These are phyloP conservation scores for Antigone vipio DNA, from an alignment of 2,113 vertebrate species.

Conservation along the genomic window DNA sequence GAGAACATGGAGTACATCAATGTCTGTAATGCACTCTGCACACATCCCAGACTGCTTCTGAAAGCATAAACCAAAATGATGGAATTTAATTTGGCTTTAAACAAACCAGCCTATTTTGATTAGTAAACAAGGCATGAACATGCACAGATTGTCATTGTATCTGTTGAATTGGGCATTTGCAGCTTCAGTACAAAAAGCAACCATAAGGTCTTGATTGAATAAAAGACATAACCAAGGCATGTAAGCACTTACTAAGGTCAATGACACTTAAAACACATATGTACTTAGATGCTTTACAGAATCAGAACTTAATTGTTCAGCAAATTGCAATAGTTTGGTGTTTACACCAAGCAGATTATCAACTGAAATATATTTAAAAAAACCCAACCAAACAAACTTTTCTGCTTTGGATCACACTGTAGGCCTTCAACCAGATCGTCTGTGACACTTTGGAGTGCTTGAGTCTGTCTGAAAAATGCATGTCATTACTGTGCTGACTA, in stretches of 20 bases:
- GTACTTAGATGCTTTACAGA: neutral
- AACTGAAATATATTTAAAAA: neutral
- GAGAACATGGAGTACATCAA: neutral
- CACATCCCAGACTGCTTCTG: neutral
- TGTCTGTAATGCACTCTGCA: neutral
- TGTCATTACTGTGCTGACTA: neutral
- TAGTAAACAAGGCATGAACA: neutral
- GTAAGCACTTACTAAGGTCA: neutral
- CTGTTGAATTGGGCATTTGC: neutral
- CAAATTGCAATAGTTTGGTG: neutral
- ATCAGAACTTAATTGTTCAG: neutral
- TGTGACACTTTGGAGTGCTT: neutral
- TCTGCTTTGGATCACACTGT: neutral
- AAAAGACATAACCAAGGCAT: neutral
- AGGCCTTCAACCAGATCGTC: neutral
- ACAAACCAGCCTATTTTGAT: neutral
- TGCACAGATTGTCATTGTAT: neutral
- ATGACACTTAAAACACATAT: neutral
- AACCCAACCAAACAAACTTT: neutral
- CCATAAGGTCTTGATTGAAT: neutral
- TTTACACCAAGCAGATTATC: neutral
- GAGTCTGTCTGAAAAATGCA: neutral
- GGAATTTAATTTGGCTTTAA: neutral
- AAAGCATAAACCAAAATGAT: neutral
- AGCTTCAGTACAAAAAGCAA: neutral